Evolutionary conservation across 2,888 invertebrate species (phyloP).

Genomic region (Epiblema foenella): DNA sequence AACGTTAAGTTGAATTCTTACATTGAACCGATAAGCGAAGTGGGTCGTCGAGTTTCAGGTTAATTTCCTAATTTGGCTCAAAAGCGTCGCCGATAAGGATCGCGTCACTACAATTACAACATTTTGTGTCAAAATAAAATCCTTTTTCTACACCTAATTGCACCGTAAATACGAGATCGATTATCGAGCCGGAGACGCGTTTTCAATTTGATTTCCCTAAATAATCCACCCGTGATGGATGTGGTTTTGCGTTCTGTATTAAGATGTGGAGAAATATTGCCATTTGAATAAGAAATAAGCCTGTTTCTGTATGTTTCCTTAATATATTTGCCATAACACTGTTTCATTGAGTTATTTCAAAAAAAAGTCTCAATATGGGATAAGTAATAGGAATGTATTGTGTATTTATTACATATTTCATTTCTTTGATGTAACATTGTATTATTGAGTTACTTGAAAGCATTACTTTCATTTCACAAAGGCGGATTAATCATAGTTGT

Average conservation of each 20-base stretch:
- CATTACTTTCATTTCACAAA: too few relatives aligned
- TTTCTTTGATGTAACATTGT: too few relatives aligned
- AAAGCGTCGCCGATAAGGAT: constrained; percentile 72
- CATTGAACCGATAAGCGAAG: constrained; percentile 53
- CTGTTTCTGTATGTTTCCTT: not conserved
- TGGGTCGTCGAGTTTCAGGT: constrained; percentile 61
- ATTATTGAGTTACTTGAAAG: too few relatives aligned
- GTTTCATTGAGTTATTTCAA: not conserved
- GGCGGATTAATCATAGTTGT: too few relatives aligned
- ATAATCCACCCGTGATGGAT: constrained; percentile 33
- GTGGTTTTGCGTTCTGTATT: constrained; percentile 25
- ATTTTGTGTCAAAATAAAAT: constrained; percentile 66
- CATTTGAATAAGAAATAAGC: not conserved
- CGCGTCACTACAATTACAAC: constrained; percentile 72
- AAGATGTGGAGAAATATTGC: constrained; percentile 1
- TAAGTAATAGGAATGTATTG: not conserved
- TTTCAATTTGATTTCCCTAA: constrained; percentile 35
- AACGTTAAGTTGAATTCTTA: constrained; percentile 19
- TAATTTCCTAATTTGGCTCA: constrained; percentile 68
- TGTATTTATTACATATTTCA: too few relatives aligned
- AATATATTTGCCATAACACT: not conserved
- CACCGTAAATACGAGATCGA: constrained; percentile 63
- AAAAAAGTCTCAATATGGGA: not conserved
- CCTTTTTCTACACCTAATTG: constrained; percentile 69
- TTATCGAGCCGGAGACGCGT: constrained; percentile 31